These are phyloP conservation scores for Proisotoma minuta DNA, from an alignment of 2,888 invertebrate genomes.

Conservation along the genomic window DNA sequence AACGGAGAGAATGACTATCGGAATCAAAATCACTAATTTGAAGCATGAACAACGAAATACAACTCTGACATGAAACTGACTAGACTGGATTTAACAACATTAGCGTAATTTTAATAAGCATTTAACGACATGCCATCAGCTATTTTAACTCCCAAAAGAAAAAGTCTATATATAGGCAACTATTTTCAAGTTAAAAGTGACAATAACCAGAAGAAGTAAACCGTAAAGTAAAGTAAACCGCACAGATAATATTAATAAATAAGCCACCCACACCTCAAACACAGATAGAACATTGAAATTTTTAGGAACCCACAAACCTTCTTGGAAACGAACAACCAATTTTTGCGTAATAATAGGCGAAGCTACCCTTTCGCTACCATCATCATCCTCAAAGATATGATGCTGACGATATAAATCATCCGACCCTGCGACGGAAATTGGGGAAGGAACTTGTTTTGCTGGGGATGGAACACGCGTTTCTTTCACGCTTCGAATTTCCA, in stretches of 20 bases:
- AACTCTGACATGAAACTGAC: no score
- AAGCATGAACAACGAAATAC: no score
- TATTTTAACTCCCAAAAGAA: no score
- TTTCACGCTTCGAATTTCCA: constrained; percentile 55
- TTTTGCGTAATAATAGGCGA: constrained; percentile 46
- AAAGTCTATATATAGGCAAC: no score
- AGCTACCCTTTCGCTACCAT: constrained; percentile 36
- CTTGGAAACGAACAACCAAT: constrained; percentile 46
- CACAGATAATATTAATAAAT: constrained; percentile 12
- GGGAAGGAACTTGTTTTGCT: constrained; percentile 8
- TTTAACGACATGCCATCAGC: no score
- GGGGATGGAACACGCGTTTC: constrained; percentile 48
- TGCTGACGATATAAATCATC: constrained; percentile 16
- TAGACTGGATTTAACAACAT: no score
- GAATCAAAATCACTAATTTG: no score
- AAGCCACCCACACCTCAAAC: constrained; percentile 8
- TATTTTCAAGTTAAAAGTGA: not conserved
- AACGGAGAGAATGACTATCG: no score
- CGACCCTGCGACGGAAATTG: constrained; percentile 33
- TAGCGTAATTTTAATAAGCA: no score
- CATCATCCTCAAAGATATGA: constrained; percentile 32
- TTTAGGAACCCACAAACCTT: constrained; percentile 40
- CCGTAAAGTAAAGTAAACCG: not conserved
- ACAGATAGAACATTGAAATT: no score
- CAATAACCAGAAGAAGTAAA: not conserved